A percentile compares a stretch with the other conserved stretches of the same genome.
Conservation (phyloP, 2,113 vertebrate species). For the Tragelaphus imberbis region DNA sequence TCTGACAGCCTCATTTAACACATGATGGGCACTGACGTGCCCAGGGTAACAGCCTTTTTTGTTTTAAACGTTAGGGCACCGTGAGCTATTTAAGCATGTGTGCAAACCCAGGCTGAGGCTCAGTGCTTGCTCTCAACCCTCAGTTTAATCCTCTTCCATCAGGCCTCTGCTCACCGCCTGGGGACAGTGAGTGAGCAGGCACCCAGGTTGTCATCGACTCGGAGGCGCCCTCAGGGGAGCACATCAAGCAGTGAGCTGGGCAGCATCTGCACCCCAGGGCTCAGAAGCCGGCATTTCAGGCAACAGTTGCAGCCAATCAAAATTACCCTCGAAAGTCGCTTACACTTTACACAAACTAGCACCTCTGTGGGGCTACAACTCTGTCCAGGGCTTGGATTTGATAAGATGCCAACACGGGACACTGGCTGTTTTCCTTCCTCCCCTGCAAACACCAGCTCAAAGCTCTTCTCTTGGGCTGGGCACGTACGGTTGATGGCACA, state of each 20-base stretch:
- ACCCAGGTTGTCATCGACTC: background rate
- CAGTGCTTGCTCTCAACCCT: background rate
- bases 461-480: background rate
- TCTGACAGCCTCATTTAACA: background rate
- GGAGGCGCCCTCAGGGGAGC: background rate
- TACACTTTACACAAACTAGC: background rate
- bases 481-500: rapidly evolving
- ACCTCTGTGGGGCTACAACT: background rate
- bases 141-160: background rate
- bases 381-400: background rate
- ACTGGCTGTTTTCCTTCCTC: background rate
- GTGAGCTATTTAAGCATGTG: background rate
- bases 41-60: background rate
- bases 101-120: background rate
- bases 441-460: background rate
- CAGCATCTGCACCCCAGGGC: rapidly evolving
- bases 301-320: background rate
- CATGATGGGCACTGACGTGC: background rate
- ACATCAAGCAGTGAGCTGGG: rapidly evolving
- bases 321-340: background rate
- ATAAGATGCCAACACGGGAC: background rate
- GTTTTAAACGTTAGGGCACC: background rate
- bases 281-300: background rate
- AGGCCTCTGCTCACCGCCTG: background rate
- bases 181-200: background rate